Percentiles rank a stretch among this genome's conserved stretches.
Conservation (phyloP, 1,140 invertebrate species). For the Kradibia gibbosae region DNA sequence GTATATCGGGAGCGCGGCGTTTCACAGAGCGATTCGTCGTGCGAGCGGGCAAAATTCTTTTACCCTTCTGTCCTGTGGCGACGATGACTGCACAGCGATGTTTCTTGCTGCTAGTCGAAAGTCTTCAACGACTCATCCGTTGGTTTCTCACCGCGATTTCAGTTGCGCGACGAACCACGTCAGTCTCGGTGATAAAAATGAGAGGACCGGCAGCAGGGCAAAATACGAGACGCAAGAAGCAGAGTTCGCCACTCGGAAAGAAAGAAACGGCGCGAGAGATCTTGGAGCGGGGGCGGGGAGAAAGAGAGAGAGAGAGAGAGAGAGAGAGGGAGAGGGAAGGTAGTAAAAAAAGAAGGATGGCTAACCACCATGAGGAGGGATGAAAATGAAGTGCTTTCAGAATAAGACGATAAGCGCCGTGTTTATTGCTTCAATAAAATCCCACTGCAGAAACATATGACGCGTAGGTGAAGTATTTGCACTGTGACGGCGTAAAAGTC, state of each 20-base stretch:
- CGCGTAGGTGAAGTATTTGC: constrained; percentile 46
- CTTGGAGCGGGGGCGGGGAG: neutral
- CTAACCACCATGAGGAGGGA: constrained; percentile 1
- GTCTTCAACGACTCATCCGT: constrained; percentile 9
- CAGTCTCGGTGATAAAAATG: constrained; percentile 23
- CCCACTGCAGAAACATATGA: constrained; percentile 24
- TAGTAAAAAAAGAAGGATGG: neutral
- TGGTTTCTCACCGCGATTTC: constrained; percentile 21
- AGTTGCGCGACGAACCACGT: constrained; percentile 31
- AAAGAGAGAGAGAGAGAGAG: neutral
- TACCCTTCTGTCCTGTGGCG: neutral
- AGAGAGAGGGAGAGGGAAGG: neutral
- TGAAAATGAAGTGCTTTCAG: constrained; percentile 38
- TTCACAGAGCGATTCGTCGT: constrained; percentile 31
- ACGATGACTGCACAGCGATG: neutral
- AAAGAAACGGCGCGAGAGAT: neutral
- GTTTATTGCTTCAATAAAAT: constrained; percentile 47
- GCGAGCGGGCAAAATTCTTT: constrained; percentile 14
- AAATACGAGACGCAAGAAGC: neutral
- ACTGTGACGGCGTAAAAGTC: constrained; percentile 45
- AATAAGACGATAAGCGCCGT: constrained; percentile 45
- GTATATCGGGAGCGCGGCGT: constrained; percentile 36
- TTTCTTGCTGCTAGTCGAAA: neutral
- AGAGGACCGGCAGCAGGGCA: neutral
- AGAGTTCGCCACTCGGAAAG: neutral